Base-by-base conservation (phyloP, 2,113 vertebrate species). In the Eleginops maclovinus region DNA sequence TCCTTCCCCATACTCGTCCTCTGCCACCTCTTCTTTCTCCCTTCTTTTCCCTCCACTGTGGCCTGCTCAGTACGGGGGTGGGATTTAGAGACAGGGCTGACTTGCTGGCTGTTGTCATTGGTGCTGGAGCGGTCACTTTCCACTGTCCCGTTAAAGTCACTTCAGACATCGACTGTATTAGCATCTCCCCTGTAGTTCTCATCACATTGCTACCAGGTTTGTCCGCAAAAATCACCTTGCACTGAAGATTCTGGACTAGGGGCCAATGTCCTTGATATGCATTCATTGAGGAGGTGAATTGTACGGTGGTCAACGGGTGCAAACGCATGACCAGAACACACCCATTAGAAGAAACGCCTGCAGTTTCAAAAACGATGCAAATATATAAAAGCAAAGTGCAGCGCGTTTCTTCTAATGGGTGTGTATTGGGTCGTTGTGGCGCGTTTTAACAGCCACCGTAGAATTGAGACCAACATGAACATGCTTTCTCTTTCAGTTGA, bases 81-180 rank as follows among this genome's bases (percentile, higher is more conserved):
- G 77, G 47, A 77, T 87, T 76, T 64, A 86, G 79, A 82, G 84
- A 82, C 83, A 70, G 82, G 77, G 75, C 89, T 92, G 90, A 79
- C 75, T 85, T 89, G 90, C 51, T 89, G 88, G 88, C 92, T 91
- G 87, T 81, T 79, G 41, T 84, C 91, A 89, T 87, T 73, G 76
- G 59, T 16, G 14, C 86, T 64, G 68, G 53, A 87, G 72, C 43
- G 36, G 60, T 85, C 82, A 77, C 79, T 75, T 1, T 68, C 74
- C 88, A 76, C 81, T 58, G 70, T 58, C 66, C 80, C 77, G 83
- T 82, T 44, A 36, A 58, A 86, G 70, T 83, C 81, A 88, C 90
- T 16, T 83, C 86, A 75, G 74, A 73, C 89, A 81, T 83, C 69
- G 9, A 53, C 77, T 59, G 58, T 74, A 74, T 75, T 56, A 77